Conservation (phyloP, 1,140 invertebrate genomes). For the Diplogasteroides magnus region DNA sequence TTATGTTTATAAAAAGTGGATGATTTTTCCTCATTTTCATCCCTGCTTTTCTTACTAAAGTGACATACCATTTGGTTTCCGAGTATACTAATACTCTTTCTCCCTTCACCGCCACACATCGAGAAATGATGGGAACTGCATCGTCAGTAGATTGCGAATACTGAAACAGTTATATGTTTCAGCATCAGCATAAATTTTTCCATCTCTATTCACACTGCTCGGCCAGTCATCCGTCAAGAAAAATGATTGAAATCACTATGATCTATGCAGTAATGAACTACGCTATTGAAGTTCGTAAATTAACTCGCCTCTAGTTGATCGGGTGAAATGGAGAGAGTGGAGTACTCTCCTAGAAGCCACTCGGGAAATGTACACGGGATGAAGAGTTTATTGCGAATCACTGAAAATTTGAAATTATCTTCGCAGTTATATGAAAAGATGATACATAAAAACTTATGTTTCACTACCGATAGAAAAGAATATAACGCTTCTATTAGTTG, state of each 20-base stretch:
- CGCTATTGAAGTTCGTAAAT: neutral
- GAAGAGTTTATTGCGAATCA: neutral
- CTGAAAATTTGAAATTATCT: neutral
- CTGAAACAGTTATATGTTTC: neutral
- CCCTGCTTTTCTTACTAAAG: conserved; percentile 14
- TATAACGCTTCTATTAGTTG: no score
- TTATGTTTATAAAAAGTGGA: neutral
- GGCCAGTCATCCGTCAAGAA: neutral
- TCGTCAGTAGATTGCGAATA: conserved; percentile 21
- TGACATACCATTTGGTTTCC: conserved; percentile 11
- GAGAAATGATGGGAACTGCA: conserved; percentile 22
- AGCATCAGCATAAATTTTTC: no score
- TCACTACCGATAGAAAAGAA: no score
- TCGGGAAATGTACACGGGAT: conserved; percentile 28
- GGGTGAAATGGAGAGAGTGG: conserved; percentile 15
- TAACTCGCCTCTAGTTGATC: conserved; percentile 4
- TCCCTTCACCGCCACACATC: conserved; percentile 23
- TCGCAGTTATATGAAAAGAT: no score
- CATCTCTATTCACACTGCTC: neutral
- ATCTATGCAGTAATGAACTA: no score
- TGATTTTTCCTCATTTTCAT: neutral
- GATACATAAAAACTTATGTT: no score
- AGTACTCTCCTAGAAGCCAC: conserved; percentile 29
- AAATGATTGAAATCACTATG: neutral
- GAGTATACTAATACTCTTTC: conserved; percentile 28